Evolutionary conservation across 1,140 invertebrate genomes (phyloP), one percentile per base, ranked within the genome.

Genomic region (Potamilus streckersoni): DNA sequence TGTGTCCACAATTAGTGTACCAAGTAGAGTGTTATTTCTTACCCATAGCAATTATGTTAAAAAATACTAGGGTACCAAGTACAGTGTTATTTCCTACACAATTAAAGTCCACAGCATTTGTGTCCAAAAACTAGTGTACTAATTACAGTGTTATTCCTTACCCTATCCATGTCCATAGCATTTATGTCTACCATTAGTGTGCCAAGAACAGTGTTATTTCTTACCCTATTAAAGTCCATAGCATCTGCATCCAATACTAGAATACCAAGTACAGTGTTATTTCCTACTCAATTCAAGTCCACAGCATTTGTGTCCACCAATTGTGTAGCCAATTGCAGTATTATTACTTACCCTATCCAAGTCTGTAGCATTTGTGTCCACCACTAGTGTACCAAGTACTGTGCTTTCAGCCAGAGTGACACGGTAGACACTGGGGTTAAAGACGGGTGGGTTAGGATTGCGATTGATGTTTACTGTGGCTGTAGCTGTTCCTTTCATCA

Each of bases 381-480:
- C 58, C 8, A 83, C 62, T 20, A 71, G 59, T 38, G 49, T 61
- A 15, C 80, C 77, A 61, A 81, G 58, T 3, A 56, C n/a, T 15
- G 61, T 69, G 58, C 67, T 74, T 59, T 84, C 83, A 70, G 76
- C 59, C 12, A 84, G 57, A 2, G 58, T 60, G 0, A 95, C 93
- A 83, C 93, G 93, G 86, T 96, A 97, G 92, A 92, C 94, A 4
- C 17, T 15, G 31, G 31, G 89, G 31, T 94, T 91, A 88, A 98
- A 98, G 80, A 94, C 92, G 0, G 96, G 97, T 1, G 93, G 91
- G 89, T 97, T 96, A 87, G 97, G 96, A 88, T 98, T 98, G 2
- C 80, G 77, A 27, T 73, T 72, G 4, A 86, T 80, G 61, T 55
- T 58, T 8, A 86, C 73, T 2, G 82, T 84, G n/a, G 78, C 73